Base-by-base conservation (phyloP, 1,140 invertebrate species). In the Asobara japonica region DNA sequence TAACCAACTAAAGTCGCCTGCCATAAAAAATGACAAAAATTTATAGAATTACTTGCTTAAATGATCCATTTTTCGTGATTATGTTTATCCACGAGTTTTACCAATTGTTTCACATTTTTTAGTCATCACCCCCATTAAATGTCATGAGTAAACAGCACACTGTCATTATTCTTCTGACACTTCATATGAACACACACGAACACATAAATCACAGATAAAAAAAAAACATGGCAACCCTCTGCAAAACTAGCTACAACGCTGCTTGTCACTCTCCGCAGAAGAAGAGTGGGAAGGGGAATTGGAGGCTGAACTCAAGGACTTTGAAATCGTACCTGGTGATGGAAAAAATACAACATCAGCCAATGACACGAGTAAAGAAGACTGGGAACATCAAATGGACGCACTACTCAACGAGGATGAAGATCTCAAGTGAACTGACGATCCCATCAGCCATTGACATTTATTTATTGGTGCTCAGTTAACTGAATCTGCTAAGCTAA, bases 271-370 rank as follows among this genome's bases (percentile, higher is more conserved):
- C 82, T 87, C 82, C 80, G 81, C 88, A 92, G 93, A 95, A 90
- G 94, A 96, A 88, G 94, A 96, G 89, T 96, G 95, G 95, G 95
- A 97, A 89, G 94, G 94, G 80, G 96, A 97, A 87, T 89, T 97
- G 81, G 94, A 96, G 85, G 94, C 94, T 61, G 95, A 97, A 89
- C 90, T 97, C 74, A 94, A 96, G 87, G 95, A 97, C 83, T 97
- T 95, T 86, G 96, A 97, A 85, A 93, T 97, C 69, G 94, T 97
- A 18, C 80, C 85, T 5, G 82, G 80, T 31, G 80, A 80, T 48
- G 74, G 73, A 64, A 81, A 80, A 73, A 76, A 31, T 69, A 33
- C 30, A 61, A 29, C 69, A 16, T 27, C 69, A 25, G 73, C 22
- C 51, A 68, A 13, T 27, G 69, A 72, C 69, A 25, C 20, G 33